Evolutionary conservation across 2,113 vertebrate genomes (phyloP).

Genomic region (human (Homo sapiens)): DNA sequence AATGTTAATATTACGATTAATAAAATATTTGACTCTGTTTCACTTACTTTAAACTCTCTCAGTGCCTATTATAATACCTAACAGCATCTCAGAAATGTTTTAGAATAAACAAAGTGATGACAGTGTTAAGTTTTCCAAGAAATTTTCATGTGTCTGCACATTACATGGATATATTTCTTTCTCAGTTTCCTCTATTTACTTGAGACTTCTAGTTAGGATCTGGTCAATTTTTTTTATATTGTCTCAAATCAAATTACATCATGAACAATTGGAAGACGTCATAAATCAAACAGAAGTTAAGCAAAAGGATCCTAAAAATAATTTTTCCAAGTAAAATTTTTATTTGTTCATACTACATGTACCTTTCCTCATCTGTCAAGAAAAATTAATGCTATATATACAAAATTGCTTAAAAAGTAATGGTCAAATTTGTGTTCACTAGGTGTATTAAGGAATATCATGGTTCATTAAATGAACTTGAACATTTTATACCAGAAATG

Average conservation of each 20-base stretch:
- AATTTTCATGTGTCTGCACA: not conserved
- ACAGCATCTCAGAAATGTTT: not conserved
- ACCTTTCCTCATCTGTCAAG: not conserved
- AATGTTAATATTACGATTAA: not conserved
- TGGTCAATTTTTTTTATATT: not conserved
- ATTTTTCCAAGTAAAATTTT: not conserved
- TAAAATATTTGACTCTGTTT: conserved; percentile 18
- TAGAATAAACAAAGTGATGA: not conserved
- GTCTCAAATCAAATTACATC: not conserved
- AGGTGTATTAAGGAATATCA: not conserved
- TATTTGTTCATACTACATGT: not conserved
- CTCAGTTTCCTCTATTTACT: not conserved
- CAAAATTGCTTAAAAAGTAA: not conserved
- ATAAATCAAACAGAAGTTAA: not conserved
- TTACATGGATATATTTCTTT: not conserved
- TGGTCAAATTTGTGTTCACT: not conserved
- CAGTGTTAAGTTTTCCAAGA: not conserved
- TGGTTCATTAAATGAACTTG: not conserved
- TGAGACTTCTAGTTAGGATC: not conserved
- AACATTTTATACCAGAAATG: not conserved
- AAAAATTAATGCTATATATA: not conserved
- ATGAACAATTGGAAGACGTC: not conserved
- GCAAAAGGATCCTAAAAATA: not conserved
- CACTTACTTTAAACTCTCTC: not conserved
- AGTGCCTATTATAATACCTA: not conserved